Base-by-base conservation (phyloP, 2,113 vertebrate species). In the Craseonycteris thonglongyai region DNA sequence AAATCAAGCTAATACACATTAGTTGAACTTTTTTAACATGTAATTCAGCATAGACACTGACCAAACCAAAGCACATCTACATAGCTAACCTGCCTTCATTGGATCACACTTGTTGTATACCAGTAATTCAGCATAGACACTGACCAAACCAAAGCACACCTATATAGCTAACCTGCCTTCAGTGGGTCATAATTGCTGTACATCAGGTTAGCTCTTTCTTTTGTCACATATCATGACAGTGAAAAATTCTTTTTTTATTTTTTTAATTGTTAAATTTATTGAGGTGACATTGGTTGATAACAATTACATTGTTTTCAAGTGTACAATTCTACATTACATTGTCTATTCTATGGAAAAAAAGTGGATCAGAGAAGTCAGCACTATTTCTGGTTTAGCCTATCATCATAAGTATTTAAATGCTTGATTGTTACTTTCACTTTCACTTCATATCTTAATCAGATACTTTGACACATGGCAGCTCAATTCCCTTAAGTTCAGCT, bases 361-460 rank as follows among this genome's bases (percentile, higher is more conserved):
- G n/a, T 21, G 3, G 9, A n/a, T 38, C 14, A 10, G 24, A 22
- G 6, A 15, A 56, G 21, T 65, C 5, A 58, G 47, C 16, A 35
- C 33, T 49, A 81, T 38, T 30, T 90, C 24, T 35, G 12, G 19
- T 4, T 21, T 54, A 75, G 11, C 35, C 9, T 26, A 40, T 61
- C 5, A 28, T 2, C 9, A 5, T 9, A 11, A 7, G 2, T 61
- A 2, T 28, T 22, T 7, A 40, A 68, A 74, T 1, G 1, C 9
- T 38, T 75, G 16, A 11, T 4, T 47, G 22, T 81, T 38, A 30
- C 6, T 74, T 58, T 38, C 13, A 51, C 72, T 71, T 47, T 87
- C 24, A 1, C 14, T 35, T 56, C 24, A 9, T 51, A 4, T 68
- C 51, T 76, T 78, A 66, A 72, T 24, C 45, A 81, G 51, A 19